Evolutionary conservation across 2,797 vertebrate species (phyloP), one percentile per base, ranked within the genome.

Genomic region (Dendrocincla tyrannina): DNA sequence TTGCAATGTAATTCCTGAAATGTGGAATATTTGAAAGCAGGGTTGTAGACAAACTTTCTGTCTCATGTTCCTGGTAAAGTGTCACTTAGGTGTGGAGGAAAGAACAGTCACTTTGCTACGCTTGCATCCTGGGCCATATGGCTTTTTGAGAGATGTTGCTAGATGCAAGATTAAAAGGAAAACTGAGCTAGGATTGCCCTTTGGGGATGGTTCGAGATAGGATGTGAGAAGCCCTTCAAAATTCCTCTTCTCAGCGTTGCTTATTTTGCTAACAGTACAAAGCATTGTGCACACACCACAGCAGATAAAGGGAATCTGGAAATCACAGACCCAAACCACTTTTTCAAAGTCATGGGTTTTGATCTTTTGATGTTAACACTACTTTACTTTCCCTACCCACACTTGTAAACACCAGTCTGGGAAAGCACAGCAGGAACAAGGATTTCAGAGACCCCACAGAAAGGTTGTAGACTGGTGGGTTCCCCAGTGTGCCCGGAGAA

Each of bases 201-300:
- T 88, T 83, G 91, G 82, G 85, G 64, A 50, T 83, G 64, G 80
- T 84, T 95, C 35, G 67, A 95, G 73, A 37, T 53, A 75, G 66
- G 63, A 87, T 91, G 80, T 79, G 85, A 96, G 91, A 94, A 95
- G 25, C 55, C 50, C 77, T 93, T 91, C 69, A 76, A 50, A 94
- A 93, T 85, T 73, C 74, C 84, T 35, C 60, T 75, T 75, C 69
- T 94, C 55, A 62, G 0, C 1, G 0, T 17, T 72, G 62, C 77
- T 58, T 75, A 23, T 75, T 94, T 85, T 92, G 84, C 74, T 44
- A 33, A 12, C 58, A 81, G 73, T 42, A 78, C 66, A 88, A 90
- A 93, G 80, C 25, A 17, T 23, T 2, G 3, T 24, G 28, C 4
- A 3, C 70, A 64, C 30, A 50, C 33, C 35, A 3, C 55, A 39